Conservation (phyloP, 1,140 invertebrate species). For the Philopotamus ludificatus region DNA sequence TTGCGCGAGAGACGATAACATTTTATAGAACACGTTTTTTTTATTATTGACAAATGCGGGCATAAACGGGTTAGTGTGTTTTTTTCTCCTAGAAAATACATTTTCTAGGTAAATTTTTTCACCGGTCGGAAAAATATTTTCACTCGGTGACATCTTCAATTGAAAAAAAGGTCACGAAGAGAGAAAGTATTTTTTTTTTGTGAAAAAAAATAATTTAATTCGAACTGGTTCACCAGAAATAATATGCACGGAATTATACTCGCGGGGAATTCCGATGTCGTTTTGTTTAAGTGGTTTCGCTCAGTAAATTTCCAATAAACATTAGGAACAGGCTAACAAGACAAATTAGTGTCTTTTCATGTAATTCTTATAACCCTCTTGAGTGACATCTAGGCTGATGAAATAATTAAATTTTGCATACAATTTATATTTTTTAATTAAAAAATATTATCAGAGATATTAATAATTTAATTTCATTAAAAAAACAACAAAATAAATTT, state of each 20-base stretch:
- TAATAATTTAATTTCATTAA: background rate
- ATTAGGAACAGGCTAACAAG: slow-evolving; percentile 13
- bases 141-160: background rate
- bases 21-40: no score
- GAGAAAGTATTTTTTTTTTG: background rate
- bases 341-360: no score
- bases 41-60: no score
- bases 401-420: background rate
- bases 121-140: background rate
- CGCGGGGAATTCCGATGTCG: slow-evolving; percentile 10
- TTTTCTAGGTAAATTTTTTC: no score
- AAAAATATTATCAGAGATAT: background rate
- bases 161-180: background rate
- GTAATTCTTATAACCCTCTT: background rate
- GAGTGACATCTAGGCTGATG: background rate
- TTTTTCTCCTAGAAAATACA: no score
- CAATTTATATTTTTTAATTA: background rate
- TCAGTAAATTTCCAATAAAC: slow-evolving; percentile 26
- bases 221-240: slow-evolving; percentile 14
- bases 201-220: background rate
- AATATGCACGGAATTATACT: slow-evolving; percentile 24
- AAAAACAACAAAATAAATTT: no score
- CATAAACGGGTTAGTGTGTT: no score
- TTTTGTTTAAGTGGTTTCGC: slow-evolving; percentile 10
- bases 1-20: no score